Base-by-base conservation (phyloP, 2,797 vertebrate species). In the Philypnodon macrostomus region DNA sequence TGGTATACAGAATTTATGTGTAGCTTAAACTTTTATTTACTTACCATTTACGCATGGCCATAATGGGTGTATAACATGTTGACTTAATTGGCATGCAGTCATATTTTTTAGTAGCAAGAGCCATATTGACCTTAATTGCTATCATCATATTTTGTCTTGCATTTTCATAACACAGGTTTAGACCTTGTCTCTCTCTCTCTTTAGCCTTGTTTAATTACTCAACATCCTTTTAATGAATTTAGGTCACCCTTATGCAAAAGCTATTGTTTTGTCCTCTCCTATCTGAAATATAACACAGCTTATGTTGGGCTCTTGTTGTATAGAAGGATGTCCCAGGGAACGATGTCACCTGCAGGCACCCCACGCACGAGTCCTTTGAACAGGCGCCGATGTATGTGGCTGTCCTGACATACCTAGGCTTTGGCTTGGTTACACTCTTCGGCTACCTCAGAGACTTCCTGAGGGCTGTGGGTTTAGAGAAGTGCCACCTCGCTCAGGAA, bases 401-500 rank as follows among this genome's bases (percentile, higher is more conserved):
- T 16, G 91, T 98, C 63, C 64, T 96, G 60, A 98, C 96, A 31
- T 94, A 95, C 72, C 48, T 97, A 82, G 92, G 92, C 49, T 98
- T 91, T 79, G 93, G 90, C 63, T 87, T 97, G 52, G 93, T 90
- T 79, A 94, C 91, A 2, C 66, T 97, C 39, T 97, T 97, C 72
- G 96, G 95, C 61, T 94, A 97, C 87, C 65, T 98, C 63, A 87
- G 94, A 85, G 96, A 98, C 65, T 95, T 97, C 71, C 80, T 97
- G 81, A 86, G 96, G 90, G 89, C 90, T 14, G 88, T 88, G 51
- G 93, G 94, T 72, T 69, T 97, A 58, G 94, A 97, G 75, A 97
- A 94, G 70, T 91, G 93, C 69, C 81, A 92, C 11, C 8, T 92
- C 38, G 91, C 94, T 13, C 27, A 66, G 79, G 96, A 98, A 51